A percentile compares a stretch with the other conserved stretches of the same genome.
Evolutionary conservation across 1,140 invertebrate species (phyloP).

Genomic region (Listronotus oregonensis): DNA sequence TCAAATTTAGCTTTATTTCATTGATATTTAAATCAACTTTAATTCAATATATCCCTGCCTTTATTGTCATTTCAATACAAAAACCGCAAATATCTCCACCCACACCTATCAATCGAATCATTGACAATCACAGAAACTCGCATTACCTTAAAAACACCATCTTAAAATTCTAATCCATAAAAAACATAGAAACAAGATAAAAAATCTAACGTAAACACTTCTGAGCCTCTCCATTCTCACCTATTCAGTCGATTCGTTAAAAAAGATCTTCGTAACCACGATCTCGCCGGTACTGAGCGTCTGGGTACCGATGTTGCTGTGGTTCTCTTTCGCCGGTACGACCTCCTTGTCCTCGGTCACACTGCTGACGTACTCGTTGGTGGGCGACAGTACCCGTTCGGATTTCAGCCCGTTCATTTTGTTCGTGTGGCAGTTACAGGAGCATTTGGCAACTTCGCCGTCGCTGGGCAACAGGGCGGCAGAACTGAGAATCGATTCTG

Average conservation of each 20-base stretch:
- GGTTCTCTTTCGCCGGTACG: constrained; percentile 37
- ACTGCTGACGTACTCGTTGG: constrained; percentile 44
- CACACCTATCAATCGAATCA: too few relatives aligned
- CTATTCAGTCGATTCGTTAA: constrained; percentile 64
- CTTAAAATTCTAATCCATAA: too few relatives aligned
- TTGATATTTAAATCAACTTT: too few relatives aligned
- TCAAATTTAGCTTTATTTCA: too few relatives aligned
- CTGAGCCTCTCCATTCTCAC: not conserved
- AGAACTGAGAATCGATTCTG: constrained; percentile 79
- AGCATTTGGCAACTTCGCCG: constrained; percentile 44
- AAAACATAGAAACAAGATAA: not conserved
- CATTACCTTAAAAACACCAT: too few relatives aligned
- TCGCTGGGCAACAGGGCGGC: constrained; percentile 66
- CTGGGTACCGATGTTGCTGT: constrained; percentile 68
- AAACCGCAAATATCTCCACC: too few relatives aligned
- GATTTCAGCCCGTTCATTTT: constrained; percentile 53
- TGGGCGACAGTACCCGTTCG: constrained; percentile 57
- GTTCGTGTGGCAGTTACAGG: constrained; percentile 48
- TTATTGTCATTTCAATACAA: too few relatives aligned
- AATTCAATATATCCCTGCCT: too few relatives aligned
- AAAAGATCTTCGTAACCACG: constrained; percentile 88
- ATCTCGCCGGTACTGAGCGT: constrained; percentile 92
- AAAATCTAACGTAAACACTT: constrained; percentile 1
- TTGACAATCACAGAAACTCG: too few relatives aligned
- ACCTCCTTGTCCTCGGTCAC: constrained; percentile 28